phyloP scores from a whole-genome alignment of 2,113 vertebrate genomes.

The Polyodon spathula region DNA sequence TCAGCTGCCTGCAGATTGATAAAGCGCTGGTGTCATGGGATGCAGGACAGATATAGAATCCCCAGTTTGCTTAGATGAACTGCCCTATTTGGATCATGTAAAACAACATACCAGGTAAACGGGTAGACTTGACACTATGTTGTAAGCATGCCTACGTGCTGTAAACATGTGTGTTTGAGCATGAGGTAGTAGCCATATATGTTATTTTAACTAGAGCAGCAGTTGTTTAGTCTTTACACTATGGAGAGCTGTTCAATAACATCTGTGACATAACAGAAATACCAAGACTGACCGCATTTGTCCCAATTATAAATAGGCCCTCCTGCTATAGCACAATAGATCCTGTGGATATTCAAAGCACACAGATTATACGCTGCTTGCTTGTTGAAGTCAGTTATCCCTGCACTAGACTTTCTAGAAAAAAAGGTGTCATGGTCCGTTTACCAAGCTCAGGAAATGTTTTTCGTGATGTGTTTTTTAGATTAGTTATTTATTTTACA shows the following conservation, averaged over 20 bases:
- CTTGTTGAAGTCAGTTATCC: too few species aligned
- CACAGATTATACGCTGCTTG: background rate
- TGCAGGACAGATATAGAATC: background rate
- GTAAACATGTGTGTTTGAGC: too few species aligned
- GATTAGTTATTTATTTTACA: too few species aligned
- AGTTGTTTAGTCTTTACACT: conserved; percentile 4
- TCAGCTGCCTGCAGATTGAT: background rate
- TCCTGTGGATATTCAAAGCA: background rate
- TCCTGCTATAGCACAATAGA: background rate
- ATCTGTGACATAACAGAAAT: conserved; percentile 8
- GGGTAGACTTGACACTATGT: too few species aligned
- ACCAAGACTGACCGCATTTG: conserved; percentile 4
- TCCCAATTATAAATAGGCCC: background rate
- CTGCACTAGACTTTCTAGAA: too few species aligned
- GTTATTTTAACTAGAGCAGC: background rate
- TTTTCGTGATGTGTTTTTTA: too few species aligned
- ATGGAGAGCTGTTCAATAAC: background rate
- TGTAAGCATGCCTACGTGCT: too few species aligned
- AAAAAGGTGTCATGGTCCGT: too few species aligned
- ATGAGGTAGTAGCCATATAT: too few species aligned
- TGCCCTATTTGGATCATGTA: too few species aligned
- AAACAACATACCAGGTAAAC: too few species aligned
- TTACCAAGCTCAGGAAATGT: too few species aligned
- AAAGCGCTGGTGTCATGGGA: background rate
- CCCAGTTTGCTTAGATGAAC: background rate